Base-by-base conservation (phyloP, 2,113 vertebrate genomes). In the Neodontobutis hainanensis region DNA sequence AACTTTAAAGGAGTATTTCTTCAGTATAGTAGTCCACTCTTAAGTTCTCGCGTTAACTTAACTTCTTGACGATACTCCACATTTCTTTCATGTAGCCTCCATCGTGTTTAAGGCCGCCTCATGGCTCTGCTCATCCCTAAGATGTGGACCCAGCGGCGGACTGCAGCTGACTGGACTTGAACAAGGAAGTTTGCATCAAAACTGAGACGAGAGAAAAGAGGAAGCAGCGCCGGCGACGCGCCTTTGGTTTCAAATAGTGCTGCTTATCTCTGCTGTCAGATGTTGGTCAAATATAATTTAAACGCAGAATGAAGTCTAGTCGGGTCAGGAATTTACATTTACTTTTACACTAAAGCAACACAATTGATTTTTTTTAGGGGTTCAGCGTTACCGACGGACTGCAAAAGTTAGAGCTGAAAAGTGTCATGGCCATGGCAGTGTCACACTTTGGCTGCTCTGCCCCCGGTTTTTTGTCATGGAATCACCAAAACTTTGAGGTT, bases 151-250 rank as follows among this genome's bases (percentile, higher is more conserved):
- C 53, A 12, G 14, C 43, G 46, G 8, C 15, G 6, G 45, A 35
- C 50, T 62, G 35, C 61, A 15, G 72, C 38, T 12, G 11, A 76
- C 50, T 74, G 71, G 19, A 50, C 14, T 47, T 5, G 34, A 0
- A 86, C 44, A 68, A 88, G 88, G 88, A 88, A 89, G 86, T 86
- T 57, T 38, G 66, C 68, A 34, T 82, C 69, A 49, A 27, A 5
- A 40, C 57, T 34, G 5, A 67, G 44, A 62, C 2, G 3, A 40
- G 3, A 9, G 32, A 34, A 69, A 87, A 84, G 84, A 70, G 85
- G 87, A 87, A 87, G 77, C 12, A 65, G 57, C 50, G 7, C 19
- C 8, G 19, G 5, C 47, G 16, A 14, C 40, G 27, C 27, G 44
- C 47, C 55, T 59, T 63, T 47, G 38, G 40, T n/a, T 60, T 58